Conservation (phyloP, 2,888 invertebrate species). For the Lampropteryx suffumata region DNA sequence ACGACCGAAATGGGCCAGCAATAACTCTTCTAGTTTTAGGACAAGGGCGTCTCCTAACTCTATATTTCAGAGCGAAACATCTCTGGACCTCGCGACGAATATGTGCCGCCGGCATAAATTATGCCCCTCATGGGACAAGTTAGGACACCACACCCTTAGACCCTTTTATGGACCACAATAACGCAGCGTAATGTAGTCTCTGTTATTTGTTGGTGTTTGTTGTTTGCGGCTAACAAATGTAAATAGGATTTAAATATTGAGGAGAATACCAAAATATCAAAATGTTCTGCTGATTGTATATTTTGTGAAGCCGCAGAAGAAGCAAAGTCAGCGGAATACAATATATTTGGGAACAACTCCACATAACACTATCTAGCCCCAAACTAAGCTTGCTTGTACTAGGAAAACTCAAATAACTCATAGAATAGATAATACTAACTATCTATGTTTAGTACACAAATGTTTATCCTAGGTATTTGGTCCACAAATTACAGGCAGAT, state of each 20-base stretch:
- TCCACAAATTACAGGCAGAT: too few relatives aligned
- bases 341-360: too few relatives aligned
- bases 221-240: conserved; percentile 25
- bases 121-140: conserved; percentile 59
- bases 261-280: background rate
- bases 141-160: conserved; percentile 50
- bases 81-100: conserved; percentile 48
- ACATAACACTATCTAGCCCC: too few relatives aligned
- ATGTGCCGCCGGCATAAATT: conserved; percentile 54
- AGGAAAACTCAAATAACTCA: too few relatives aligned
- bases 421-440: too few relatives aligned
- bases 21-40: conserved; percentile 47
- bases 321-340: too few relatives aligned
- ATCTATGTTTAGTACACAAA: too few relatives aligned
- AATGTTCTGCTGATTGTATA: too few relatives aligned
- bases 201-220: conserved; percentile 38
- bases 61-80: conserved; percentile 49
- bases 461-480: too few relatives aligned
- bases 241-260: conserved; percentile 1
- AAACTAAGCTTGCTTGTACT: too few relatives aligned
- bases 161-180: conserved; percentile 61
- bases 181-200: conserved; percentile 45
- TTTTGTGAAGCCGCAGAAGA: too few relatives aligned
- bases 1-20: conserved; percentile 50
- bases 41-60: conserved; percentile 37